A percentile compares a stretch with the other conserved stretches of the same genome.
These are phyloP conservation scores for Drosophila hawaiiensis DNA, from an alignment of 2,888 invertebrate genomes.

Conservation along the genomic window DNA sequence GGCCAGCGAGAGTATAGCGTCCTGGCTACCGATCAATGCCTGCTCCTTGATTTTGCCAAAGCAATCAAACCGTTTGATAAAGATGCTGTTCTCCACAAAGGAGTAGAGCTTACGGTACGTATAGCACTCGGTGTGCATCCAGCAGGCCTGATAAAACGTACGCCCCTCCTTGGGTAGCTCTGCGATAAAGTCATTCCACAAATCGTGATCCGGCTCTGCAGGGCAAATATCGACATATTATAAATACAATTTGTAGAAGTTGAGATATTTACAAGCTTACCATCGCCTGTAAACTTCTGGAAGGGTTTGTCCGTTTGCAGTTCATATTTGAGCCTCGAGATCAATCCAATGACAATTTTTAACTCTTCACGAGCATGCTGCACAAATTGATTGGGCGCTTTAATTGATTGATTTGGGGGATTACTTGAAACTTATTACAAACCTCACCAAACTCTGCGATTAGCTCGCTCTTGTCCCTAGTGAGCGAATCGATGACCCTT, in stretches of 20 bases:
- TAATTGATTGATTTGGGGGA: conserved; percentile 18
- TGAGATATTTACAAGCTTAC: conserved; percentile 38
- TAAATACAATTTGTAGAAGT: background rate
- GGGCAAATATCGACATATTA: background rate
- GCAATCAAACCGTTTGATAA: conserved; percentile 90
- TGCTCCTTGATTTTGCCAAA: conserved; percentile 91
- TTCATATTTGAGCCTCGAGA: conserved; percentile 95
- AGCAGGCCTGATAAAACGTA: conserved; percentile 91
- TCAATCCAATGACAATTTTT: conserved; percentile 89
- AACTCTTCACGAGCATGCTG: conserved; percentile 90
- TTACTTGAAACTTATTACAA: conserved; percentile 55
- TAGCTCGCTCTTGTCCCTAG: conserved; percentile 89
- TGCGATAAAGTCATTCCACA: conserved; percentile 86
- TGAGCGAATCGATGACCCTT: conserved; percentile 92
- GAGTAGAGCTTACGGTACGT: conserved; percentile 91
- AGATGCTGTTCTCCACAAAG: conserved; percentile 87
- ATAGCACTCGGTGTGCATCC: conserved; percentile 97
- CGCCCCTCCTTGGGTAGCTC: conserved; percentile 83
- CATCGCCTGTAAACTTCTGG: conserved; percentile 85
- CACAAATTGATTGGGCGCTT: conserved; percentile 60
- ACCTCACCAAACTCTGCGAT: conserved; percentile 88
- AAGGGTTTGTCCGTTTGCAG: conserved; percentile 95
- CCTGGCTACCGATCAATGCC: conserved; percentile 85
- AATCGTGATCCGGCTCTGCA: conserved; percentile 75
- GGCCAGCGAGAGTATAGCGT: conserved; percentile 62